Percentiles rank a stretch among this genome's conserved stretches.
Conservation (phyloP, 2,888 invertebrate genomes). For the Epirrhoe tristata region DNA sequence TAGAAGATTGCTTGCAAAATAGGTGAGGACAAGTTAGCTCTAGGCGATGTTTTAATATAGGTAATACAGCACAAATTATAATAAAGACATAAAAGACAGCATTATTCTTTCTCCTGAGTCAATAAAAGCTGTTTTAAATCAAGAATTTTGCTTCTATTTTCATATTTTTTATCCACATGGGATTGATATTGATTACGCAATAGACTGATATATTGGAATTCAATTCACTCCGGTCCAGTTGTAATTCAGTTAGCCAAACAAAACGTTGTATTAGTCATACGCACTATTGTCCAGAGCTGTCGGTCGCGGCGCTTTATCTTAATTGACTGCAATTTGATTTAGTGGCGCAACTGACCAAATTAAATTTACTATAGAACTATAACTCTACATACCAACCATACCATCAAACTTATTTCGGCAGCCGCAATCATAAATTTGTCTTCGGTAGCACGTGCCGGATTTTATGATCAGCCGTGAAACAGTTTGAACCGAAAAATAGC, state of each 20-base stretch:
- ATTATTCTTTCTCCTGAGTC: no score
- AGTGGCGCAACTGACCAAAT: slow-evolving; percentile 67
- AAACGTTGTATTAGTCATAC: slow-evolving; percentile 79
- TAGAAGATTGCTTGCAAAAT: background rate
- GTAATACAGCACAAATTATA: no score
- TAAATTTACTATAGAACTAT: slow-evolving; percentile 49
- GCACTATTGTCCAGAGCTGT: slow-evolving; percentile 76
- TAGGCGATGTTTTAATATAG: background rate
- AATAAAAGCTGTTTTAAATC: background rate
- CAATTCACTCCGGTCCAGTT: slow-evolving; percentile 62
- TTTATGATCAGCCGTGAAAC: slow-evolving; percentile 31
- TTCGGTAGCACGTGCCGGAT: slow-evolving; percentile 54
- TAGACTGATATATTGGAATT: slow-evolving; percentile 58
- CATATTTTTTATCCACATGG: slow-evolving; percentile 36
- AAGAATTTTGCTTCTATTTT: background rate
- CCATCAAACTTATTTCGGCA: slow-evolving; percentile 46
- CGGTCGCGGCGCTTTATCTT: slow-evolving; percentile 79
- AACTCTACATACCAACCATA: slow-evolving; percentile 48
- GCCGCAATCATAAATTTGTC: slow-evolving; percentile 55
- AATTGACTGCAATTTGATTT: slow-evolving; percentile 84
- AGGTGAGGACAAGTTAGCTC: background rate
- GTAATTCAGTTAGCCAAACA: slow-evolving; percentile 78
- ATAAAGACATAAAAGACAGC: no score
- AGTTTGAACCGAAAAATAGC: slow-evolving; percentile 18
- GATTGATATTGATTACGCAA: slow-evolving; percentile 46